A percentile compares a stretch with the other conserved stretches of the same genome.
Conservation (phyloP, 2,888 invertebrate genomes). For the Macaria notata region DNA sequence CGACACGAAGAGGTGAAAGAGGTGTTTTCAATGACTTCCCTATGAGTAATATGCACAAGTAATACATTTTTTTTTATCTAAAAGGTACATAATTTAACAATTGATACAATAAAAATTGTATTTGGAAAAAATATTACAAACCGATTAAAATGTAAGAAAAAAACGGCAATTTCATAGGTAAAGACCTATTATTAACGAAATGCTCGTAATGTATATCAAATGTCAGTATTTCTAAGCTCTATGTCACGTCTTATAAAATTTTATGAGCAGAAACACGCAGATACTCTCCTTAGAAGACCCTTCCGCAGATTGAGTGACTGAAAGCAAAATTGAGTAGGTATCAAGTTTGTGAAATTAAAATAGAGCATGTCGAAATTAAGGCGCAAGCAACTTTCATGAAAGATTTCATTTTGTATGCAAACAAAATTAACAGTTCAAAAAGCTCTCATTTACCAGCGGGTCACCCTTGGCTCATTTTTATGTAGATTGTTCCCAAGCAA, state of each 20-base stretch:
- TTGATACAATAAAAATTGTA: too few species aligned
- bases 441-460: constrained; percentile 77
- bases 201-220: too few species aligned
- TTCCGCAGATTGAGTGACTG: constrained; percentile 12
- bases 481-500: constrained; percentile 79
- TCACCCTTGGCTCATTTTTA: constrained; percentile 78
- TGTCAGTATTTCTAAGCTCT: not conserved
- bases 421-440: constrained; percentile 80
- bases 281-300: constrained; percentile 1
- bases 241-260: not conserved
- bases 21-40: too few species aligned
- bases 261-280: constrained; percentile 2
- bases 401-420: constrained; percentile 77
- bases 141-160: too few species aligned
- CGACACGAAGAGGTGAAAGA: too few species aligned
- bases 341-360: constrained; percentile 22
- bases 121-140: too few species aligned
- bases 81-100: too few species aligned
- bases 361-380: constrained; percentile 48
- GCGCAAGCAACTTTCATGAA: constrained; percentile 69
- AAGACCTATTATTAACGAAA: too few species aligned
- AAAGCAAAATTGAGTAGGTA: constrained; percentile 9
- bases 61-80: too few species aligned
- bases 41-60: too few species aligned
- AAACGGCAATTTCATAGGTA: too few species aligned